These are phyloP conservation scores for Potamilus streckersoni DNA, from an alignment of 1,140 invertebrate species.

Conservation along the genomic window DNA sequence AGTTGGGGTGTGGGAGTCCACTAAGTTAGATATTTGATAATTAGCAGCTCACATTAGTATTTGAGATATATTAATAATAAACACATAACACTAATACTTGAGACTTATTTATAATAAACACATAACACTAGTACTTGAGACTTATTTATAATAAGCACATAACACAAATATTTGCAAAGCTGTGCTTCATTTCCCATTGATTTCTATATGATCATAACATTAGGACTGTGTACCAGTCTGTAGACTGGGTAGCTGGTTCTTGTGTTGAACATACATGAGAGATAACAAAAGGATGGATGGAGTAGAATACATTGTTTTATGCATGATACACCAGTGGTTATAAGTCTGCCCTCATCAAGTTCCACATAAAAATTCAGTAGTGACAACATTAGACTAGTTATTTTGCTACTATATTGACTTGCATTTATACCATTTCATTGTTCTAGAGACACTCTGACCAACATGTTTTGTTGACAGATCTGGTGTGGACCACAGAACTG, in stretches of 20 bases:
- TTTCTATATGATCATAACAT: too few species aligned
- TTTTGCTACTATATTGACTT: neutral
- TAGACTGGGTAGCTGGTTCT: too few species aligned
- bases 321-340: neutral
- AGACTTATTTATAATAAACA: too few species aligned
- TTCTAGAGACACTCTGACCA: neutral
- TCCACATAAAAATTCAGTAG: neutral
- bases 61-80: too few species aligned
- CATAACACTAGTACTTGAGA: too few species aligned
- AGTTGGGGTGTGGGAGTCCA: neutral
- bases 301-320: neutral
- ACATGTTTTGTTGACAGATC: slow-evolving; percentile 44
- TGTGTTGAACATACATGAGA: too few species aligned
- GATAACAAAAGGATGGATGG: neutral
- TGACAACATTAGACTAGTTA: neutral
- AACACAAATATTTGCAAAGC: too few species aligned
- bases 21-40: neutral
- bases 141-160: too few species aligned
- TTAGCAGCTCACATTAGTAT: neutral
- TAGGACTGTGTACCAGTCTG: too few species aligned
- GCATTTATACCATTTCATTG: neutral
- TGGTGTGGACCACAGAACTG: slow-evolving; percentile 66
- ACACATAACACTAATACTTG: too few species aligned
- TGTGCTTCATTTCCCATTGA: too few species aligned
- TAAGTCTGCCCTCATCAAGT: neutral